Percentiles rank a stretch among this genome's conserved stretches.
phyloP scores from a whole-genome alignment of 2,888 invertebrate species.

The Lypha dubia region DNA sequence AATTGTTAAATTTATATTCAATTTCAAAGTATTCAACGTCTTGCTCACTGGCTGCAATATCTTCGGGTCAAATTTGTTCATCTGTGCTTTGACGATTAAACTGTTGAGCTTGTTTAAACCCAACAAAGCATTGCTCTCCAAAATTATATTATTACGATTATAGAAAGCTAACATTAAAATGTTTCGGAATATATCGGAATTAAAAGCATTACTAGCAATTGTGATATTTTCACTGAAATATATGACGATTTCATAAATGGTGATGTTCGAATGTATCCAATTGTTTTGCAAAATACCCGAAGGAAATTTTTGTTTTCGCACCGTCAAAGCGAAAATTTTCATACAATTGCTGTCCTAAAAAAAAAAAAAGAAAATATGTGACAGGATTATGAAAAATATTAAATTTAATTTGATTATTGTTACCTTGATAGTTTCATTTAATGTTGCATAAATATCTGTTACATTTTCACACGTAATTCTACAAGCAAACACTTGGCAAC shows the following conservation, averaged over 20 bases:
- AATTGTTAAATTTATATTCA: constrained; percentile 75
- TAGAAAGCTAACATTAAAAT: constrained; percentile 74
- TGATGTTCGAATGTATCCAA: constrained; percentile 62
- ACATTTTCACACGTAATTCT: constrained; percentile 70
- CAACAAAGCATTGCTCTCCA: constrained; percentile 77
- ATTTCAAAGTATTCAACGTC: constrained; percentile 75
- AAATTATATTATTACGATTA: constrained; percentile 70
- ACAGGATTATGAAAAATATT: too few species aligned
- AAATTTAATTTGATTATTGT: not conserved
- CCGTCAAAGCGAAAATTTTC: constrained; percentile 67
- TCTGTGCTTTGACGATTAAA: constrained; percentile 75
- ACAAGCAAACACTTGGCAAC: constrained; percentile 70
- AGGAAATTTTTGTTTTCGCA: constrained; percentile 73
- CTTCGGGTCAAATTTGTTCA: constrained; percentile 74
- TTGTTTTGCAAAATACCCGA: constrained; percentile 48
- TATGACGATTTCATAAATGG: constrained; percentile 75
- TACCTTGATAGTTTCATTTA: constrained; percentile 67
- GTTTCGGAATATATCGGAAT: constrained; percentile 75
- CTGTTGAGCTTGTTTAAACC: constrained; percentile 77
- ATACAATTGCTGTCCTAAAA: constrained; percentile 72
- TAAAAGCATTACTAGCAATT: constrained; percentile 77
- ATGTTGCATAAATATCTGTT: constrained; percentile 50
- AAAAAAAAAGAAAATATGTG: not conserved
- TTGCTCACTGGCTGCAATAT: constrained; percentile 80
- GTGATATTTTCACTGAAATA: constrained; percentile 68